Percentiles rank a stretch among this genome's conserved stretches.
Evolutionary conservation across 2,113 vertebrate species (phyloP).

Genomic region (Trematocara variabile): DNA sequence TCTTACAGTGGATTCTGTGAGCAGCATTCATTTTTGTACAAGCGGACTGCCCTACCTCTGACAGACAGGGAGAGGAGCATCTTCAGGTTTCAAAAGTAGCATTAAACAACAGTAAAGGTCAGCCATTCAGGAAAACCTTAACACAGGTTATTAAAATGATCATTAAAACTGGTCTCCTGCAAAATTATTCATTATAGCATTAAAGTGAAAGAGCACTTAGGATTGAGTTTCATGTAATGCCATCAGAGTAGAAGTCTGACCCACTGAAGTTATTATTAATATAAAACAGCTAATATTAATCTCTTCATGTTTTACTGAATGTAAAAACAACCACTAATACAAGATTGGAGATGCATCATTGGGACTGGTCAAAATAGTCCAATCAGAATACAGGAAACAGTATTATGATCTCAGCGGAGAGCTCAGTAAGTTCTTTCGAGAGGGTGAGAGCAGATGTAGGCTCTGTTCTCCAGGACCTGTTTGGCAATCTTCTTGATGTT

Average conservation of each 20-base stretch:
- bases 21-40: slow-evolving; percentile 33
- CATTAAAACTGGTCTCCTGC: not conserved
- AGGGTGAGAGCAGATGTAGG: slow-evolving; percentile 87
- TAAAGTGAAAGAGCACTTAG: slow-evolving; percentile 2
- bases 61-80: slow-evolving; percentile 33
- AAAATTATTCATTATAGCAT: not conserved
- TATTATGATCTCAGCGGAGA: not conserved
- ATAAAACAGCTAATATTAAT: not conserved
- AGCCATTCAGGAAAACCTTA: not conserved
- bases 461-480: slow-evolving; percentile 81
- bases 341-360: not conserved
- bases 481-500: slow-evolving; percentile 86
- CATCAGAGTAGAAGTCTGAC: not conserved
- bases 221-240: not conserved
- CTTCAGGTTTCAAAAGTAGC: slow-evolving; percentile 1
- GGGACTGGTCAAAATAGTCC: not conserved
- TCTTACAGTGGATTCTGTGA: slow-evolving; percentile 25
- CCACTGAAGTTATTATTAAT: not conserved
- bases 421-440: slow-evolving; percentile 84
- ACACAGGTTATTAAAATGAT: no score
- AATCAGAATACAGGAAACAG: not conserved
- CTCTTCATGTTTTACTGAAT: not conserved
- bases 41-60: slow-evolving; percentile 18
- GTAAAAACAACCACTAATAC: not conserved
- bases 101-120: not conserved